These are phyloP conservation scores for Drosophila sucinea DNA, from an alignment of 1,140 invertebrate genomes.

Conservation along the genomic window DNA sequence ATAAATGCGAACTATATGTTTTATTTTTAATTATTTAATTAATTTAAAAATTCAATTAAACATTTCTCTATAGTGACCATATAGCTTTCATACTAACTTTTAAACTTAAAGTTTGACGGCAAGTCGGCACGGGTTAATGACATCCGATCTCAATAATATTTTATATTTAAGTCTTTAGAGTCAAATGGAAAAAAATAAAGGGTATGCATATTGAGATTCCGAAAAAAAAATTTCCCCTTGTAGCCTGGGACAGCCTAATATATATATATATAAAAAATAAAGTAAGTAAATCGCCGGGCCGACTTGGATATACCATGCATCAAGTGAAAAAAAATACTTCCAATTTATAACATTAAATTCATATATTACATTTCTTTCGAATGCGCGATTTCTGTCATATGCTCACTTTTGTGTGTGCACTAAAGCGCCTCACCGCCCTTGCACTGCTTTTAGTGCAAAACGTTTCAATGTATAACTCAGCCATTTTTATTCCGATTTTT, in stretches of 20 bases:
- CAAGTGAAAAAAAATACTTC: too few relatives aligned
- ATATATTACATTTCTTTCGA: too few relatives aligned
- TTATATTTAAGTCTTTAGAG: slow-evolving; percentile 7
- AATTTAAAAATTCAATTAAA: background rate
- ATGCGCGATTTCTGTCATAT: too few relatives aligned
- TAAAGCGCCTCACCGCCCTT: too few relatives aligned
- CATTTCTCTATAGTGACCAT: background rate
- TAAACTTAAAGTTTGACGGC: slow-evolving; percentile 6
- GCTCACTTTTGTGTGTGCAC: too few relatives aligned
- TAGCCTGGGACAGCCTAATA: background rate
- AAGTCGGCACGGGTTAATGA: slow-evolving; percentile 5
- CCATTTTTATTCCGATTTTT: too few relatives aligned
- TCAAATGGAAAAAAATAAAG: slow-evolving; percentile 2
- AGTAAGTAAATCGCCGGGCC: too few relatives aligned
- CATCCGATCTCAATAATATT: slow-evolving; percentile 15
- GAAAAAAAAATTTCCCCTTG: background rate
- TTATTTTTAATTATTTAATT: slow-evolving; percentile 7
- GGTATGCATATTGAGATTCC: slow-evolving; percentile 3
- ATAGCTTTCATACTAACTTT: background rate
- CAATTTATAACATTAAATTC: too few relatives aligned
- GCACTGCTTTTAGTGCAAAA: too few relatives aligned
- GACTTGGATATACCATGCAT: too few relatives aligned
- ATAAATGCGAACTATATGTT: slow-evolving; percentile 10
- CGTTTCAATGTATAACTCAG: too few relatives aligned
- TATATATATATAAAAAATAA: background rate